Evolutionary conservation across 2,888 invertebrate species (phyloP).

Genomic region (Oscheius sp.): DNA sequence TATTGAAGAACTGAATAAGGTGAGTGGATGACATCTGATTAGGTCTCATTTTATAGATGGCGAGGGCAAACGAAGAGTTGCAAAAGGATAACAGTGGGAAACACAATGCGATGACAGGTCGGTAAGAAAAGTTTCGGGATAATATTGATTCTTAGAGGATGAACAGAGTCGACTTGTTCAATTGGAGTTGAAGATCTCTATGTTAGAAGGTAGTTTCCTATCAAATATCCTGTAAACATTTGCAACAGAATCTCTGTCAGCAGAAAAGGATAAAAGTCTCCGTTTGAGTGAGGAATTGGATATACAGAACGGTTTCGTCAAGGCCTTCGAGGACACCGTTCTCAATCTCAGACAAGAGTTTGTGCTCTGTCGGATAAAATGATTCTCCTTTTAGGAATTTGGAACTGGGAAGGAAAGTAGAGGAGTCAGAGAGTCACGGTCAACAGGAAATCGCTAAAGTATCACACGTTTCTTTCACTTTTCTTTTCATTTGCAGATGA

Average conservation of each 20-base stretch:
- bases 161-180: neutral
- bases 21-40: neutral
- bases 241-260: neutral
- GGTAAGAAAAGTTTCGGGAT: neutral
- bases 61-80: slow-evolving; percentile 12
- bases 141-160: neutral
- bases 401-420: too few relatives aligned
- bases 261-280: neutral
- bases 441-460: too few relatives aligned
- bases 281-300: neutral
- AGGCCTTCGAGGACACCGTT: neutral
- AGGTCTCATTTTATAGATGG: neutral
- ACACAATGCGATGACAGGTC: neutral
- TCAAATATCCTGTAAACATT: neutral
- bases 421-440: too few relatives aligned
- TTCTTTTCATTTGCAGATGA: too few relatives aligned
- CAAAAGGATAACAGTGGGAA: slow-evolving; percentile 16
- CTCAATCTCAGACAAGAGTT: neutral
- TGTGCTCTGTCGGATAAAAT: neutral
- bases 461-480: too few relatives aligned
- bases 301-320: neutral
- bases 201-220: neutral
- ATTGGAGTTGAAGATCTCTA: neutral
- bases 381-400: too few relatives aligned
- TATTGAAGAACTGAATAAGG: slow-evolving; percentile 74